Conservation (phyloP, 2,888 invertebrate species). For the Stenolophus ochropezus region DNA sequence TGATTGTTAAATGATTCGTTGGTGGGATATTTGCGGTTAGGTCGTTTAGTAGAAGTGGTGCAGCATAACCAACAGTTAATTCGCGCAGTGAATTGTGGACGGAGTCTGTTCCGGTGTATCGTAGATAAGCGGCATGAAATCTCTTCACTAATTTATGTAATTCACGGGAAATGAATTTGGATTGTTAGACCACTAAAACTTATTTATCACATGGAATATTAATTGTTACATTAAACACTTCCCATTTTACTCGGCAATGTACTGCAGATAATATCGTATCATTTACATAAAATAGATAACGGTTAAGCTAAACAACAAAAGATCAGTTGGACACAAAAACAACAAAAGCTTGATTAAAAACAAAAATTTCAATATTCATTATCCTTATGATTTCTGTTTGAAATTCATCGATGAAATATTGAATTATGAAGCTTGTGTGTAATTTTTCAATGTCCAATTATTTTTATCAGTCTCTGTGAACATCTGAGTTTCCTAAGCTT, state of each 20-base stretch:
- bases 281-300: background rate
- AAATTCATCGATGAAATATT: conserved; percentile 45
- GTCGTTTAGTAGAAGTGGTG: background rate
- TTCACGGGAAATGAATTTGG: conserved; percentile 16
- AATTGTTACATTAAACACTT: background rate
- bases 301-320: too few relatives aligned
- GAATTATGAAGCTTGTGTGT: conserved; percentile 40
- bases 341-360: too few relatives aligned
- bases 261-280: background rate
- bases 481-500: conserved; percentile 49
- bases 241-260: background rate
- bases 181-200: conserved; percentile 1
- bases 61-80: background rate
- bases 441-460: conserved; percentile 59
- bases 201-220: conserved; percentile 13
- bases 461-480: conserved; percentile 46
- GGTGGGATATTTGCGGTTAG: background rate
- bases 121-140: conserved; percentile 8
- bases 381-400: background rate
- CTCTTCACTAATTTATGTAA: conserved; percentile 32
- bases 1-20: background rate
- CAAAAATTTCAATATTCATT: conserved; percentile 6
- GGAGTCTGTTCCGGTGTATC: background rate
- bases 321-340: too few relatives aligned
- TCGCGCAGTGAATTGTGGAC: background rate